Base-by-base conservation (phyloP, 64 coral and sea anemone species). In the Orbicella faveolata region DNA sequence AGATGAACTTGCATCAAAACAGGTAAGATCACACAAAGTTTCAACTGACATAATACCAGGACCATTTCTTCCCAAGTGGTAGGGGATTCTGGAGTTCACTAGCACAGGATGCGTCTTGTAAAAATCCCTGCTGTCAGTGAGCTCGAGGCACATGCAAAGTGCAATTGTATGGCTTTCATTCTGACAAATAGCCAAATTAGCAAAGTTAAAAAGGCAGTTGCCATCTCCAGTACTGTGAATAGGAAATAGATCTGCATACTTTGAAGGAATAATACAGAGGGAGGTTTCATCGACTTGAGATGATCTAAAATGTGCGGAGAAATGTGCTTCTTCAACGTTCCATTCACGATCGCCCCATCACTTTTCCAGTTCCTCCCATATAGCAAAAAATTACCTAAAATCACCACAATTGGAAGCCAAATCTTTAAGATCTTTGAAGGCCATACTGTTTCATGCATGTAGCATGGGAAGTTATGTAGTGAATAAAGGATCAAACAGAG, bases 11-110 rank as follows among this genome's bases (percentile, higher is more conserved):
- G 30, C 30, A 30, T 77, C 77, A 34, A 93, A 78, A 64, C 11
- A 89, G 13, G 73, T 39, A 15, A 89, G 57, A 55, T 88, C 92
- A 54, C 34, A 9, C 12, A 73, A 51, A 12, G 54, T 53, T 82
- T 80, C 19, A 57, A 79, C 59, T 63, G 61, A 70, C 81, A 88
- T 39, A 36, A 54, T 21, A 48, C 63, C 3, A 4, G 20, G 4
- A 39, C 78, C 3, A 57, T 57, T 14, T 41, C 13, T 57, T 57
- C 54, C 9, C 39, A 41, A 41, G 54, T 11, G 13, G 54, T 57
- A 57, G 9, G 54, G 13, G 13, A 57, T 57, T 57, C 54, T 57
- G 8, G 54, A 9, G 54, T 57, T 57, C 13, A 57, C 54, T 14
- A 57, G 13, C 54, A 57, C 54, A 57, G 54, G 54, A 14, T 57